These are phyloP conservation scores for Laspeyria flexula DNA, from an alignment of 2,888 invertebrate genomes.

Conservation along the genomic window DNA sequence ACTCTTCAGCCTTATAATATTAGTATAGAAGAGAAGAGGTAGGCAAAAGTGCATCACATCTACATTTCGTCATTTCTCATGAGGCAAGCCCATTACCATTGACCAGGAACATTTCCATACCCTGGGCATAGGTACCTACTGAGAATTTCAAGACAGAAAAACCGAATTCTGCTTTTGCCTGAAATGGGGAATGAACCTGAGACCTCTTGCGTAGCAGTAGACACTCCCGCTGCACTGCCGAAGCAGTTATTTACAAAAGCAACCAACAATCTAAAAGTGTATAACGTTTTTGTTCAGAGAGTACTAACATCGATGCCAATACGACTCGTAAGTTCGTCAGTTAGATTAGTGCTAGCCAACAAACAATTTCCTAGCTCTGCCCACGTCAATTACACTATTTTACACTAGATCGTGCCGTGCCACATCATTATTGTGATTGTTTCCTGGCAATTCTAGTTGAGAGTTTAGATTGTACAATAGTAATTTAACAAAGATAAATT, in stretches of 20 bases:
- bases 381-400: slow-evolving; percentile 56
- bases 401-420: slow-evolving; percentile 47
- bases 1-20: no score
- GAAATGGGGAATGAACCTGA: no score
- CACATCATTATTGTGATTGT: slow-evolving; percentile 48
- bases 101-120: no score
- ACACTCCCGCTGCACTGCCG: no score
- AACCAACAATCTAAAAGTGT: slow-evolving; percentile 25
- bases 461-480: slow-evolving; percentile 26
- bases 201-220: no score
- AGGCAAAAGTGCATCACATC: no score
- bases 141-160: no score
- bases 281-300: slow-evolving; percentile 23
- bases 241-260: slow-evolving; percentile 25
- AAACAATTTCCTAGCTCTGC: slow-evolving; percentile 49
- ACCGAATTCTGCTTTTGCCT: no score
- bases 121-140: no score
- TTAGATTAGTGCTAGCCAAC: slow-evolving; percentile 43
- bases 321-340: slow-evolving; percentile 16
- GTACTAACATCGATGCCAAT: slow-evolving; percentile 23
- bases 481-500: slow-evolving; percentile 28
- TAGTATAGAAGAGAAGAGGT: no score
- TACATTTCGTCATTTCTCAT: no score
- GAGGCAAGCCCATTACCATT: no score
- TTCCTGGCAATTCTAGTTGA: slow-evolving; percentile 43